These are phyloP conservation scores for Pilophorus perplexus DNA, from an alignment of 2,888 invertebrate species.

Conservation along the genomic window DNA sequence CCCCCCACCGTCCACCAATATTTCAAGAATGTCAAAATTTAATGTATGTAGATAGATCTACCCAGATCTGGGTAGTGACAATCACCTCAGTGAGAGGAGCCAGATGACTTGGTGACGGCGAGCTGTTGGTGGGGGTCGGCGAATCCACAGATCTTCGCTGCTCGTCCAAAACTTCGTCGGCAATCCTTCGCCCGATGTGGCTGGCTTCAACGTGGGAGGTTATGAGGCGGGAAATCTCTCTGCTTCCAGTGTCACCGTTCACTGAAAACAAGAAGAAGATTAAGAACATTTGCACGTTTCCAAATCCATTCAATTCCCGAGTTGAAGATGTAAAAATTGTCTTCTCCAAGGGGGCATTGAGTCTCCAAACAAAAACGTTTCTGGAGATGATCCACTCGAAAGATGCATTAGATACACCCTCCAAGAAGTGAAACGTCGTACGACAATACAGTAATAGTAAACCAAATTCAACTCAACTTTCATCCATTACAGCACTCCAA, in stretches of 20 bases:
- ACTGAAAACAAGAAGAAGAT: conserved; percentile 51
- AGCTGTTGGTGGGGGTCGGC: conserved; percentile 44
- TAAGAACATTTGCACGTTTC: not conserved
- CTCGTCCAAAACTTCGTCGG: conserved; percentile 69
- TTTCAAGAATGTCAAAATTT: too few species aligned
- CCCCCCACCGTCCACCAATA: too few species aligned
- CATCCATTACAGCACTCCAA: conserved; percentile 17
- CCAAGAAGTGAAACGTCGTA: too few species aligned
- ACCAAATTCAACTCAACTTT: conserved; percentile 29
- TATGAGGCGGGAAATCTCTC: conserved; percentile 67
- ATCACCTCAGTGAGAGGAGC: conserved; percentile 45
- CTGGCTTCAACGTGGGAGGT: conserved; percentile 77
- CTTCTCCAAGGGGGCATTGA: too few species aligned
- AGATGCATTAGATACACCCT: too few species aligned
- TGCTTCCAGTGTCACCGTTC: conserved; percentile 56
- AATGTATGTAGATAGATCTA: too few species aligned
- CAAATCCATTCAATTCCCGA: too few species aligned
- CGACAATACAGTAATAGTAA: not conserved
- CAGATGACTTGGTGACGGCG: conserved; percentile 48
- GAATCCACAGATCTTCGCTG: conserved; percentile 56
- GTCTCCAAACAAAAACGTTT: too few species aligned
- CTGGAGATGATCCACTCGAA: too few species aligned
- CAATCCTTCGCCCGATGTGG: conserved; percentile 80
- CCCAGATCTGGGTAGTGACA: too few species aligned
- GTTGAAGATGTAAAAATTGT: not conserved